Evolutionary conservation across 2,888 invertebrate species (phyloP), one percentile per base, ranked within the genome.

Genomic region (Sarcophaga carnaria): DNA sequence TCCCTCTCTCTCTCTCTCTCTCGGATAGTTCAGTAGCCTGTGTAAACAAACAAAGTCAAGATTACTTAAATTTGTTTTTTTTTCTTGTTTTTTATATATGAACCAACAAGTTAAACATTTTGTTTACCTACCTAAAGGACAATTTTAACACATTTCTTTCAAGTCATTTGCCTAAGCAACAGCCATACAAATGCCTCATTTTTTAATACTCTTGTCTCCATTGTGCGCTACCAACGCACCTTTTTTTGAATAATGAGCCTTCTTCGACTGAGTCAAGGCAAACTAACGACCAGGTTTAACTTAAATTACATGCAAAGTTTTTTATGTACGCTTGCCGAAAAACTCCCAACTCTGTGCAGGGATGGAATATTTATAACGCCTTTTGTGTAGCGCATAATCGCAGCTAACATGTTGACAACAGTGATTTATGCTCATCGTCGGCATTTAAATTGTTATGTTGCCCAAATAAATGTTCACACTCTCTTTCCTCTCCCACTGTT

Each of bases 401-500:
- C 78, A 79, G 84, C 81, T 81, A 86, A 87, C 86, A 87, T 88
- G 89, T 87, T 89, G 89, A 89, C 89, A 89, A 87, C 88, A 84
- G 87, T 88, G 88, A 89, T 89, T 89, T 89, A 89, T 88, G 86
- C 86, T 85, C 88, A 88, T 89, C 89, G 86, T 85, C 86, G 88
- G 88, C 86, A 89, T 89, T 89, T 89, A 89, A 89, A 89, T 89
- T 89, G 89, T 88, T 89, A 87, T 82, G 88, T 88, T 88, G 88
- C 88, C 88, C 88, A 86, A 89, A 89, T 89, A 87, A 88, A 89
- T 89, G 89, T 89, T 85, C 87, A 80, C 89, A 89, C 88, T 87
- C 67, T 84, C 54, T 54, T 54, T 5, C 12, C 54, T 54, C 54
- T 54, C 17, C 14, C 17, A 4, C 54, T 54, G 17, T 54, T 54